Base-by-base conservation (phyloP, 2,113 vertebrate genomes). In the Montifringilla adamsi region DNA sequence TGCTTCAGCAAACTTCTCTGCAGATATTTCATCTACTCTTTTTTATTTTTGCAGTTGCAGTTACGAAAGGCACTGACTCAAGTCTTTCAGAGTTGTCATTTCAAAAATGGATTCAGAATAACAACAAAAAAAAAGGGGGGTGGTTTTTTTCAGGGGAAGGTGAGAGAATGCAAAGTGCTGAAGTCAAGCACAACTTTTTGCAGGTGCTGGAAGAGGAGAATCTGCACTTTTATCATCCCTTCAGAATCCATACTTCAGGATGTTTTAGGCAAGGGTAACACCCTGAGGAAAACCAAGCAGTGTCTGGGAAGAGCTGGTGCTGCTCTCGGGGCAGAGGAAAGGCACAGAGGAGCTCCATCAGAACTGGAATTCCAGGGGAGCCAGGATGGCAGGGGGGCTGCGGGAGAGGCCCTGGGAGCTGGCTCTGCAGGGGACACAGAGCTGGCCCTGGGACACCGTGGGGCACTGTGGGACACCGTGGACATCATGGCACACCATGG, bases 41-140 rank as follows among this genome's bases (percentile, higher is more conserved):
- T 10, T 63, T 96, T 53, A 87, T 23, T 59, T 95, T 68, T 80
- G 21, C 12, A 70, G 69, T 68, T 43, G 14, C 56, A 18, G 37
- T 66, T 87, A 96, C 73, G 92, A 96, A 96, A 96, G 92, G 55
- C 90, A 76, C 79, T 93, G 89, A 94, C 62, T 96, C 82, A 87
- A 94, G 62, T 47, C 90, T 81, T 84, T 84, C 63, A 52, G 81
- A 70, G 75, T 12, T 95, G 89, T 86, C 80, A 82, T 72, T 82
- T 89, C 49, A 72, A 33, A 96, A 93, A 86, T 43, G 28, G 62
- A 58, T 89, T 81, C 60, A 55, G 81, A 89, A 88, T n/a, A 91
- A 81, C 52, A 78, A 62, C 14, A 4, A 21, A 50, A 46, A 46
- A 39, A 11, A n/a, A 17, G 4, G 1, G 10, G 18, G 19, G 19